Percentiles rank a stretch among this genome's conserved stretches.
Evolutionary conservation across 2,888 invertebrate species (phyloP).

Genomic region (Cataglyphis altisquamis): DNA sequence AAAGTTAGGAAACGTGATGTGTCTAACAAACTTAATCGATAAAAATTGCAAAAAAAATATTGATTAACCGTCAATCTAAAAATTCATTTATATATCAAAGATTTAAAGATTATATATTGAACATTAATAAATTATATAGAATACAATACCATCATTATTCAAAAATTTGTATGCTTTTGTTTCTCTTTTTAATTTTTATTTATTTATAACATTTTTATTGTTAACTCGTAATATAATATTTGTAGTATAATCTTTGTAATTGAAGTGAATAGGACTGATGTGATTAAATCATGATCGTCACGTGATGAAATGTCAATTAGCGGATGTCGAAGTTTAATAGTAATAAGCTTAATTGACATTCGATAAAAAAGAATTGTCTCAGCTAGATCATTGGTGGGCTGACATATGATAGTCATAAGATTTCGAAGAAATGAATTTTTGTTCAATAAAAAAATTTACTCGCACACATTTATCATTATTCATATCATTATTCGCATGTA

Average conservation of each 20-base stretch:
- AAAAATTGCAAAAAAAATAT: background rate
- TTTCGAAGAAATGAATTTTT: background rate
- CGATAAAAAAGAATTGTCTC: slow-evolving; percentile 40
- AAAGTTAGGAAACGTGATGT: slow-evolving; percentile 4
- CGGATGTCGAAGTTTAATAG: slow-evolving; percentile 19
- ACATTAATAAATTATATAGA: background rate
- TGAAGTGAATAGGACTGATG: background rate
- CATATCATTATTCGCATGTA: background rate
- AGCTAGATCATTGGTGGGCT: slow-evolving; percentile 23
- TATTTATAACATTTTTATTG: background rate
- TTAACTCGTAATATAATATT: background rate
- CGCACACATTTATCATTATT: background rate
- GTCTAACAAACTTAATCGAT: slow-evolving; percentile 5
- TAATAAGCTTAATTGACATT: slow-evolving; percentile 46
- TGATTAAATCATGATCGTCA: slow-evolving; percentile 11
- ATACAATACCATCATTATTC: background rate
- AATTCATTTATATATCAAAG: background rate
- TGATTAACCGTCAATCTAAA: background rate
- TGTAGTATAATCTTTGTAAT: background rate
- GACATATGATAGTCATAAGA: background rate
- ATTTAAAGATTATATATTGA: background rate
- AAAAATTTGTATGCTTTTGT: background rate
- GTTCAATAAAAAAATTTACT: background rate
- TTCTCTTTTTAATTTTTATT: background rate
- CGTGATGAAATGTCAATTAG: slow-evolving; percentile 39